Conservation (phyloP, 2,888 invertebrate species). For the Drosophila paranaensis region DNA sequence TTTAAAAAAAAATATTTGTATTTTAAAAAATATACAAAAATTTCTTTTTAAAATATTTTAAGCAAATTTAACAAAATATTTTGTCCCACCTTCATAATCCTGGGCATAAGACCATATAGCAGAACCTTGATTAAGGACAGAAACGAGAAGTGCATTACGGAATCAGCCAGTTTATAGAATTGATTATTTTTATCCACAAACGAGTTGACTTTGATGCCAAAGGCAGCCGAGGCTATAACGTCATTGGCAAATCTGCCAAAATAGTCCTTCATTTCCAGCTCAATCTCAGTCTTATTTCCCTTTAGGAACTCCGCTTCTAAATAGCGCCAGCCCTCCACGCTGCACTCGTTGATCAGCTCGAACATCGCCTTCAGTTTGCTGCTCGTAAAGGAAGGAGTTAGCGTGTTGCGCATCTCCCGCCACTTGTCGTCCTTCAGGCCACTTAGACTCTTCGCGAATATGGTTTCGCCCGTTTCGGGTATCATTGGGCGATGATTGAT, state of each 20-base stretch:
- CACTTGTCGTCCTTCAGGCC: slow-evolving; percentile 84
- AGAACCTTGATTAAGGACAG: slow-evolving; percentile 65
- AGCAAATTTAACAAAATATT: no score
- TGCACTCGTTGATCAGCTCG: slow-evolving; percentile 74
- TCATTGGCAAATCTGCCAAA: slow-evolving; percentile 82
- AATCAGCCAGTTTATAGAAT: slow-evolving; percentile 86
- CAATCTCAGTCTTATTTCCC: slow-evolving; percentile 37
- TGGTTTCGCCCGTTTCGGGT: slow-evolving; percentile 83
- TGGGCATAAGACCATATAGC: slow-evolving; percentile 58
- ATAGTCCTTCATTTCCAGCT: slow-evolving; percentile 83
- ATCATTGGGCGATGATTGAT: slow-evolving; percentile 82
- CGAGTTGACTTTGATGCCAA: slow-evolving; percentile 86
- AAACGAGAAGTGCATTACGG: slow-evolving; percentile 82
- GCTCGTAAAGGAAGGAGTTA: slow-evolving; percentile 85
- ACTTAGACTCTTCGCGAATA: slow-evolving; percentile 85
- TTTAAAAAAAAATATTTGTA: no score
- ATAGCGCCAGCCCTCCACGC: slow-evolving; percentile 61
- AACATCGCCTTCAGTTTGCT: slow-evolving; percentile 86
- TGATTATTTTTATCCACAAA: slow-evolving; percentile 85
- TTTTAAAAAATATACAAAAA: no score
- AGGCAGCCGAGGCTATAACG: slow-evolving; percentile 85
- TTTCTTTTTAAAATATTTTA: no score
- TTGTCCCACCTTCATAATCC: slow-evolving; percentile 66
- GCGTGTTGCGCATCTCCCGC: slow-evolving; percentile 84
- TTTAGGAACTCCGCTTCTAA: slow-evolving; percentile 44